phyloP scores from a whole-genome alignment of 2,797 vertebrate genomes.

The Microcaecilia unicolor region DNA sequence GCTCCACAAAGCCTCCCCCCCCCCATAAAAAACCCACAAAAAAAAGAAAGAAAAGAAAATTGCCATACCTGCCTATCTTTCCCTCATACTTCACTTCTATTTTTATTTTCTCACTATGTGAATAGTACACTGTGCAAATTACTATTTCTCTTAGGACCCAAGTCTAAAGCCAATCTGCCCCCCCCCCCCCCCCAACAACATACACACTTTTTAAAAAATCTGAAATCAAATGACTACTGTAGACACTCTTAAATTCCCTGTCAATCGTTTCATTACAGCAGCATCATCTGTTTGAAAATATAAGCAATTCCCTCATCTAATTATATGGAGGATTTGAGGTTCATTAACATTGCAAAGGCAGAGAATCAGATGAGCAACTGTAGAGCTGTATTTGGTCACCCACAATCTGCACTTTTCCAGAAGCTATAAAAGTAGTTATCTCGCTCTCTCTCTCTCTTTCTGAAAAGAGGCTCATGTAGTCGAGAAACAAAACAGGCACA shows the following conservation, averaged over 20 bases:
- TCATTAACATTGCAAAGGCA: conserved; percentile 95
- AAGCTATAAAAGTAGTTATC: conserved; percentile 71
- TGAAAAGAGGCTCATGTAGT: conserved; percentile 73
- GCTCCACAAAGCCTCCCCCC: too few relatives aligned
- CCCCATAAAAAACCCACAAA: background rate
- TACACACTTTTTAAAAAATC: too few relatives aligned
- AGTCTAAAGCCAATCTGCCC: conserved; percentile 54
- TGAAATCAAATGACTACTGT: conserved; percentile 67
- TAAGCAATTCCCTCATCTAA: conserved; percentile 99
- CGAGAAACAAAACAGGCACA: conserved; percentile 77
- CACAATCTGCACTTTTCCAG: conserved; percentile 65
- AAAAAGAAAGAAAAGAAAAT: conserved; percentile 47
- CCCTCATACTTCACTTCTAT: conserved; percentile 58
- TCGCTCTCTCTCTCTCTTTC: too few relatives aligned
- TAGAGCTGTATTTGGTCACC: conserved; percentile 74
- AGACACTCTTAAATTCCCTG: conserved; percentile 76
- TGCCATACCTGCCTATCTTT: conserved; percentile 71
- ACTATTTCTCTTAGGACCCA: conserved; percentile 52
- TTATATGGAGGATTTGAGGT: conserved; percentile 98
- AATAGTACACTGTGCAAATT: conserved; percentile 64
- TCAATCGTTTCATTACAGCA: conserved; percentile 85
- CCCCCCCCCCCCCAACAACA: conserved; percentile 39
- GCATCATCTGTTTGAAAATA: conserved; percentile 99
- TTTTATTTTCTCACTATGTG: conserved; percentile 61
- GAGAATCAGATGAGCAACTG: conserved; percentile 87